A percentile compares a stretch with the other conserved stretches of the same genome.
Evolutionary conservation across 2,113 vertebrate genomes (phyloP).

Genomic region (Nanorana parkeri): DNA sequence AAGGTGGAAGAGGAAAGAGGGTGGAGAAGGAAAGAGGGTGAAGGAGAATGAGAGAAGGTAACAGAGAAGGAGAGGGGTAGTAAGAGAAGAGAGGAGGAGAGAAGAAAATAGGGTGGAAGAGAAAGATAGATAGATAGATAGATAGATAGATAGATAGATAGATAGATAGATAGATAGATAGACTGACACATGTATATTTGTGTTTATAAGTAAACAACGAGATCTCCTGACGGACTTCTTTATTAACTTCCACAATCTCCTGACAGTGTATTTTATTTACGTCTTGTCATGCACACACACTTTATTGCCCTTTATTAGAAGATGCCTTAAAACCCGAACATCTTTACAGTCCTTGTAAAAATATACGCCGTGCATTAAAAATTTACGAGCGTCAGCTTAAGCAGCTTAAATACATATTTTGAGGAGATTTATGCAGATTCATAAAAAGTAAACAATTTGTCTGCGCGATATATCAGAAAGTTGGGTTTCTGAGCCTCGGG

Average conservation of each 20-base stretch:
- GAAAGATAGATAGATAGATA: too few relatives aligned
- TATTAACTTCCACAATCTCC: slow-evolving; percentile 14
- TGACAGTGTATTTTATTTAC: slow-evolving; percentile 31
- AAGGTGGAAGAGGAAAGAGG: not conserved
- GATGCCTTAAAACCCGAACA: slow-evolving; percentile 32
- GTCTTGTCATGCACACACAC: slow-evolving; percentile 12
- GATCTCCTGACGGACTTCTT: slow-evolving; percentile 15
- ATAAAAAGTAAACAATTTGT: slow-evolving; percentile 42
- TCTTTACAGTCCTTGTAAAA: slow-evolving; percentile 45
- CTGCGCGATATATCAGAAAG: not conserved
- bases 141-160: not conserved
- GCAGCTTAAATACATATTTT: slow-evolving; percentile 31
- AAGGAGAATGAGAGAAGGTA: too few relatives aligned
- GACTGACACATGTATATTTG: not conserved
- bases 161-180: not conserved
- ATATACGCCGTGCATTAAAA: slow-evolving; percentile 31
- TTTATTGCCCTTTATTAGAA: slow-evolving; percentile 37
- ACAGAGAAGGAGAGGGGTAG: too few relatives aligned
- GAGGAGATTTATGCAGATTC: slow-evolving; percentile 40
- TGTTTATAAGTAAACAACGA: not conserved
- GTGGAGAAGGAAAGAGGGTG: not conserved
- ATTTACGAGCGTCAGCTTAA: slow-evolving; percentile 46
- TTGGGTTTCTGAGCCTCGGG: not conserved
- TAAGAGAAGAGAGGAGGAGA: too few relatives aligned
- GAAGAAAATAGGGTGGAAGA: too few relatives aligned